Evolutionary conservation across 2,888 invertebrate species (phyloP), one percentile per base, ranked within the genome.

Genomic region (Endomychus coccineus): DNA sequence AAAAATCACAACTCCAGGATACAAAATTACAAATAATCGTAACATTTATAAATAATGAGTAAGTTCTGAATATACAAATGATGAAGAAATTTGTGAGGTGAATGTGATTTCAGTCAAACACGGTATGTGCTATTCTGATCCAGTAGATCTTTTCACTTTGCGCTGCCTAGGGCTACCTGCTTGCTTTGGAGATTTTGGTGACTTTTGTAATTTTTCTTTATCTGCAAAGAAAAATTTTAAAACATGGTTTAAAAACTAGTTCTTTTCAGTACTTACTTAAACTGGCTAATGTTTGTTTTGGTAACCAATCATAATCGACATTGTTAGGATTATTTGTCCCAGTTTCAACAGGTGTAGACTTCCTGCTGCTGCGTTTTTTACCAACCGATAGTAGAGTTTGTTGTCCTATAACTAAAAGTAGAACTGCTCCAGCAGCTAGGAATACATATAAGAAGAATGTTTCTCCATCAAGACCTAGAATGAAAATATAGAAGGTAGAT

Each of bases 291-390:
- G 87, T 85, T 67, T 92, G 89, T 59, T 85, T 83, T 23, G 98
- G 97, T 59, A 98, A 73, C 98, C 98, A 98, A 54, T 98, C 96
- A 59, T 90, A 96, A 68, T 98, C 97, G 3, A 99, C 91, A 66
- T 92, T 90, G 54, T 84, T 80, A 40, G 81, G 83, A 56, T 82
- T 86, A 42, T 79, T 77, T 1, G 96, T 96, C 44, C 96, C 96
- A 52, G 89, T 86, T 70, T 98, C 96, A 3, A 92, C 77, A 29
- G 70, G 66, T 32, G 68, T 64, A 42, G 76, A 74, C 34, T 78
- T 73, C 1, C 70, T 66, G 69, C 69, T 56, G 33, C 61, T 59
- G 17, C 83, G 75, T 60, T 84, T 83, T 40, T 83, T 77, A 16
- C 91, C 89, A 31, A 91, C 80, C 1, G 88, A 83, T 16, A 87